Conservation (phyloP, 2,888 invertebrate genomes). For the Eudemis profundana region DNA sequence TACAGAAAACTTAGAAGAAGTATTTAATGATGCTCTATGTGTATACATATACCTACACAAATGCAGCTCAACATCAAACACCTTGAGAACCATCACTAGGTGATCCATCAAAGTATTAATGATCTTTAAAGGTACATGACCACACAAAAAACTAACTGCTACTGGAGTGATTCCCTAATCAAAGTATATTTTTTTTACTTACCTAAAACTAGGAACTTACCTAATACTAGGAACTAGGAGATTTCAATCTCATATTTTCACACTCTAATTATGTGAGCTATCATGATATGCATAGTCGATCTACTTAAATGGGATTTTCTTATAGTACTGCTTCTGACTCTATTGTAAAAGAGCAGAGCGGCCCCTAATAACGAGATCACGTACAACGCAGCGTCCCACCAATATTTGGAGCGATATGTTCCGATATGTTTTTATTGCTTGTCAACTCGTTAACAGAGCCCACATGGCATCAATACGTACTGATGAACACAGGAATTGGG, state of each 20-base stretch:
- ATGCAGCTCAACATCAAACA: neutral
- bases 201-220: too few species aligned
- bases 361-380: conserved; percentile 63
- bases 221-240: too few species aligned
- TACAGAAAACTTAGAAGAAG: too few species aligned
- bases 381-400: conserved; percentile 49
- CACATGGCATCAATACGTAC: conserved; percentile 48
- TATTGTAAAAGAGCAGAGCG: conserved; percentile 35
- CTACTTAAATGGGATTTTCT: too few species aligned
- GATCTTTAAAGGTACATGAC: neutral
- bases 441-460: conserved; percentile 54
- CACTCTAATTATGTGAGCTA: neutral
- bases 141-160: neutral
- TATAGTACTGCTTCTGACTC: neutral
- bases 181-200: too few species aligned
- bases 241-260: neutral
- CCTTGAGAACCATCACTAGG: neutral
- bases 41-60: too few species aligned
- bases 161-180: too few species aligned
- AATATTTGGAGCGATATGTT: conserved; percentile 55
- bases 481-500: conserved; percentile 47
- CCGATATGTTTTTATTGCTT: conserved; percentile 61
- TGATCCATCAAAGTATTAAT: conserved; percentile 13
- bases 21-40: too few species aligned
- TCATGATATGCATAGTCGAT: neutral